Base-by-base conservation (phyloP, 2,888 invertebrate species). In the Lepidochrysops patricia region DNA sequence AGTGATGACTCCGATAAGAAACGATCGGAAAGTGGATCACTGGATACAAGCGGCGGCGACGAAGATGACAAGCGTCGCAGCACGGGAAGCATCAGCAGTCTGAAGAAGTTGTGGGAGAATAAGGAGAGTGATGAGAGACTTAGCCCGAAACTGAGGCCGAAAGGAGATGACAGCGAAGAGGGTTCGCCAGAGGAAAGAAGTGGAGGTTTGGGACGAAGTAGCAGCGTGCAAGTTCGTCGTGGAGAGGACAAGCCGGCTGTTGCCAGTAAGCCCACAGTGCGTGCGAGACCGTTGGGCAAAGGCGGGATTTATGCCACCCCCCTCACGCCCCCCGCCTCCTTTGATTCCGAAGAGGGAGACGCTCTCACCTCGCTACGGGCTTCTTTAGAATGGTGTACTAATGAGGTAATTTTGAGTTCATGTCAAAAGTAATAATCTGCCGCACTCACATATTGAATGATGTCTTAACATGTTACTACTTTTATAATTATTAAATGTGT, bases 61-160 rank as follows among this genome's bases (percentile, higher is more conserved):
- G 92, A 92, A 13, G 95, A 96, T 58, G 96, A 96, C 76, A 97
- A 97, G 79, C 91, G 97, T 12, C 94, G 96, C 67, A 97, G 97
- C 80, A 97, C 97, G 57, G 97, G 97, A 64, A 96, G 96, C 84
- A 97, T 97, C 74, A 96, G 94, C 78, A 97, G 96, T 80, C 90
- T 97, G 72, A 97, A 97, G 80, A 96, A 96, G 80, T 87, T 97
- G 65, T 97, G 97, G 97, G 97, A 97, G 83, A 94, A 94, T 67
- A 95, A 95, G 75, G 94, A 94, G 76, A 80, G 82, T 2, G 90
- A 90, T 65, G 89, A 92, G 56, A 92, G 93, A 62, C 78, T 93
- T 49, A 93, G 93, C 71, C 93, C 93, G 0, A 94, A 94, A 19
- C 82, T 93, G 68, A 85, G 74, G 34, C 68, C 68, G 7, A 73